Evolutionary conservation across 2,888 invertebrate genomes (phyloP), one percentile per base, ranked within the genome.

Genomic region (Drosophila macrospina): DNA sequence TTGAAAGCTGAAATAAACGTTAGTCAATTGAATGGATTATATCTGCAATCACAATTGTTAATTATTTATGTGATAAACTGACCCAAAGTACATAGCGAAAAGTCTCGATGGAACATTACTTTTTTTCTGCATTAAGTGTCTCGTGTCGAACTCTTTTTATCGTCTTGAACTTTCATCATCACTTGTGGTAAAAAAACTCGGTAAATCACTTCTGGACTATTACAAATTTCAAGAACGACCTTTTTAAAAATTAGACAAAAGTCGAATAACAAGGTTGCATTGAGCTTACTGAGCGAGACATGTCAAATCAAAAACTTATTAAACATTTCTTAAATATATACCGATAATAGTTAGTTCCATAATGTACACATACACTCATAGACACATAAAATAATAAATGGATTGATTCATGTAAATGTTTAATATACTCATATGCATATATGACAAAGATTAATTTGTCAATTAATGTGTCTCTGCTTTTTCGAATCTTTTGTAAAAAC

Each of bases 391-490:
- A 26, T 55, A 13, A 45, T 26, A 11, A 51, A 26, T 28, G 30
- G 47, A 60, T 54, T 39, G 15, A 15, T 45, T 44, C 20, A 30
- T 26, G 30, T 30, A 48, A 32, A 8, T 47, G 28, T 48, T 39
- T 32, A 24, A 50, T 60, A 16, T 32, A 26, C 32, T 47, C 50
- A 45, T 42, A 62, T 55, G 56, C 36, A 37, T 47, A 30, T 61
- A 47, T 68, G 47, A 30, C 52, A 79, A 66, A 75, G 79, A 70
- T 76, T 66, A 75, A 74, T 54, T 66, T 61, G 51, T 76, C 60
- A 79, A 79, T 78, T 79, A 48, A 75, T 42, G 45, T 47, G 42
- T 48, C 57, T 37, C 34, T 51, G 41, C n/a, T 41, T 37, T 62
- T 61, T 28, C 7, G 69, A 63, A 50, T 37, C 64, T 57, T 48